Evolutionary conservation across 2,888 invertebrate species (phyloP).

Genomic region (Phaonia tiefii): DNA sequence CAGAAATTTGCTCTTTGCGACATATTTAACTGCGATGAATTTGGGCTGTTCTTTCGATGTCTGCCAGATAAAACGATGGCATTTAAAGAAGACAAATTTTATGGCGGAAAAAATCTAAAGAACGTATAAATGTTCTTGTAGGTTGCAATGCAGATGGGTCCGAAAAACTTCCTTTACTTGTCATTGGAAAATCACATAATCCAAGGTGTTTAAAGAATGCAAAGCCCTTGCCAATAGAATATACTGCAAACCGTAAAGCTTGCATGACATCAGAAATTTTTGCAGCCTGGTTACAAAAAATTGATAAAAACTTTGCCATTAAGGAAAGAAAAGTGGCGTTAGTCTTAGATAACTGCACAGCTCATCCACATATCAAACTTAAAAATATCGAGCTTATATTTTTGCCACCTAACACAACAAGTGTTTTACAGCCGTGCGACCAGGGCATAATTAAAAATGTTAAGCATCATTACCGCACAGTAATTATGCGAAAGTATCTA

Average conservation of each 20-base stretch:
- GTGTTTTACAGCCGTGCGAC: conserved; percentile 18
- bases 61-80: too few species aligned
- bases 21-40: background rate
- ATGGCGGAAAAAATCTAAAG: conserved; percentile 11
- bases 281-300: background rate
- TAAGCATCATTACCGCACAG: background rate
- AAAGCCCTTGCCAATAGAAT: background rate
- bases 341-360: conserved; percentile 5
- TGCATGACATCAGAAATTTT: conserved; percentile 33
- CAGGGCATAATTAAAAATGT: conserved; percentile 16
- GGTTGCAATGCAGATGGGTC: conserved; percentile 2
- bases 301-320: background rate
- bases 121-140: conserved; percentile 20
- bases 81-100: conserved; percentile 15
- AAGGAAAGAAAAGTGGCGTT: background rate
- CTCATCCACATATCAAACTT: background rate
- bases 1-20: too few species aligned
- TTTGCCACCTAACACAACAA: conserved; percentile 6
- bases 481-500: conserved; percentile 8
- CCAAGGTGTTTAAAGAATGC: conserved; percentile 32
- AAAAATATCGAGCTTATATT: conserved; percentile 5
- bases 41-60: too few species aligned
- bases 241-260: conserved; percentile 7
- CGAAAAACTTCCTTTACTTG: conserved; percentile 13
- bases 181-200: conserved; percentile 15